Conservation (phyloP, 2,113 vertebrate species). For the Oncorhynchus masou region DNA sequence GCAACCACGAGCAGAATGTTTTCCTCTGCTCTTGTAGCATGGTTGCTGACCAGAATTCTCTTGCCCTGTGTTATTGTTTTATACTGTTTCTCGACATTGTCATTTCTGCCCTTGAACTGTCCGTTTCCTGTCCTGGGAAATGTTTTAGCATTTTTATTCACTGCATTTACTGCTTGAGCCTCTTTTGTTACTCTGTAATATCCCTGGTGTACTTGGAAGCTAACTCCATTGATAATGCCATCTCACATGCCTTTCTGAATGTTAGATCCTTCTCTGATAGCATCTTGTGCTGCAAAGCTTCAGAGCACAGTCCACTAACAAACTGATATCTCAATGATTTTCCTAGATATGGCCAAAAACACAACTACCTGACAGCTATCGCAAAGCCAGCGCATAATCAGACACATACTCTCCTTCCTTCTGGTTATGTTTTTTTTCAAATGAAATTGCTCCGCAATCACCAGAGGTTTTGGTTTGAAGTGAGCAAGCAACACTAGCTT, state of each 20-base stretch:
- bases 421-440: conserved; percentile 17
- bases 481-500: not conserved
- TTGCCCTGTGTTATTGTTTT: not conserved
- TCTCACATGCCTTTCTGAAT: not conserved
- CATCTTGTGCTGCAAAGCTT: conserved; percentile 12
- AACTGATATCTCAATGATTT: not conserved
- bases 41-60: too few species aligned
- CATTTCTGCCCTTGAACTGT: not conserved
- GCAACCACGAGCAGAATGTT: conserved; percentile 3
- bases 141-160: not conserved
- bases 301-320: conserved; percentile 5
- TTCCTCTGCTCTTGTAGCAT: conserved; percentile 18
- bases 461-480: conserved; percentile 7
- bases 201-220: not conserved
- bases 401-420: not conserved
- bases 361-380: not conserved
- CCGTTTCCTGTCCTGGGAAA: not conserved
- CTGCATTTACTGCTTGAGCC: not conserved
- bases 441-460: not conserved
- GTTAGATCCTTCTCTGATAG: conserved; percentile 3
- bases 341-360: not conserved
- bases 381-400: too few species aligned
- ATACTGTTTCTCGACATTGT: not conserved
- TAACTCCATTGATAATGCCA: not conserved
- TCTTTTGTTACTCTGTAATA: not conserved